phyloP scores from a whole-genome alignment of 2,888 invertebrate genomes.

The Sinhomidia bicolor region DNA sequence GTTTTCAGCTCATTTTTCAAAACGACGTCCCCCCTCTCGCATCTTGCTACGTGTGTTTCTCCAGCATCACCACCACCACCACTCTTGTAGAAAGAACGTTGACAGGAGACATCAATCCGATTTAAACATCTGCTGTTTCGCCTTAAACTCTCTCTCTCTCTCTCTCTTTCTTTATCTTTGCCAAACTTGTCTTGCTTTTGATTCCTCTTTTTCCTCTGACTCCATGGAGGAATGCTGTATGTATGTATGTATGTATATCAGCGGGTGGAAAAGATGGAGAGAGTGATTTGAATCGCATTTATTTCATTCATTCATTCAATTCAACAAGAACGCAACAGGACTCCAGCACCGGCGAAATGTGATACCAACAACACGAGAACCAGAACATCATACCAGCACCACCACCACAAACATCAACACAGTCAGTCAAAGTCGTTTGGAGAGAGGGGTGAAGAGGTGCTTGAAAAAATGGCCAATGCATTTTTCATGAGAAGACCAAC shows the following conservation, averaged over 20 bases:
- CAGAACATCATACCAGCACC: background rate
- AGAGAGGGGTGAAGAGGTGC: slow-evolving; percentile 69
- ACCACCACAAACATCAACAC: slow-evolving; percentile 30
- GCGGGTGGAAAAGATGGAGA: background rate
- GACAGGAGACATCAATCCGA: slow-evolving; percentile 73
- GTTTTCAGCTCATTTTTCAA: slow-evolving; percentile 69
- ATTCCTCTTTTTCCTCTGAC: background rate
- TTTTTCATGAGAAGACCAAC: slow-evolving; percentile 70
- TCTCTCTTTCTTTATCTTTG: background rate
- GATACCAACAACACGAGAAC: background rate
- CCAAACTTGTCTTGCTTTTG: background rate
- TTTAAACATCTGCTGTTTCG: slow-evolving; percentile 66
- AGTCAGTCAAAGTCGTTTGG: slow-evolving; percentile 59
- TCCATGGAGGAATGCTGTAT: background rate
- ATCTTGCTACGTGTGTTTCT: background rate
- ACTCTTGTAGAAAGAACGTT: slow-evolving; percentile 32
- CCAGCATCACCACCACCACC: no score
- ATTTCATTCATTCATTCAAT: slow-evolving; percentile 47
- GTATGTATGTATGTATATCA: no score
- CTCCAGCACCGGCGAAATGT: background rate
- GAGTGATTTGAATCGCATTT: slow-evolving; percentile 71
- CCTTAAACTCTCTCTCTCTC: slow-evolving; percentile 21
- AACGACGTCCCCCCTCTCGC: slow-evolving; percentile 37
- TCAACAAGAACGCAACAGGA: slow-evolving; percentile 63
- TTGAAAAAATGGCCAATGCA: slow-evolving; percentile 73